Evolutionary conservation across 2,113 vertebrate genomes (phyloP), one percentile per base, ranked within the genome.

Genomic region (Pluvianellus socialis): DNA sequence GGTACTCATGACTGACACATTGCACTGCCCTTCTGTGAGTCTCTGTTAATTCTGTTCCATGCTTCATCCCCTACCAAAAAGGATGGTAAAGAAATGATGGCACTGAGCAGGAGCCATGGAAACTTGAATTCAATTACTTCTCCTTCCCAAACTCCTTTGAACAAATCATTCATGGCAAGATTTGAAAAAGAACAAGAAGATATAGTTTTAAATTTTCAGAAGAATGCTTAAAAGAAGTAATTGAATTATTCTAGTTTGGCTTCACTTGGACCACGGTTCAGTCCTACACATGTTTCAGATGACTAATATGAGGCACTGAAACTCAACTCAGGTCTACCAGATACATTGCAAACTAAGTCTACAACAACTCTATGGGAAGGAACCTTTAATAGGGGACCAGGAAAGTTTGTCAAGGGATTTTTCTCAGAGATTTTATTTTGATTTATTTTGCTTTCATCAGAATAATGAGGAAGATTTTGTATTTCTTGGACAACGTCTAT

Each of bases 41-140:
- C 35, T 93, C 33, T 72, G 33, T 93, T 93, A 92, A 82, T 74
- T 76, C 88, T 83, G 62, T 67, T 52, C 49, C 27, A 47, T 67
- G 75, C n/a, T 73, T 83, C 81, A 83, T 77, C 45, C 38, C 58
- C 75, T 49, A 74, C 66, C 74, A 96, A 55, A 79, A 73, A 92
- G 38, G 67, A 94, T 40, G 26, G 59, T 56, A 79, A 68, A 88
- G 86, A 90, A 91, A 92, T 74, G 30, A 94, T 83, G 59, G 75
- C 70, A 87, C 35, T 81, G 63, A 87, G 59, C 58, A 76, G 75
- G 63, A 95, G 50, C 42, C 42, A 71, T 45, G 67, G 92, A 92
- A 63, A 80, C 72, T 84, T 68, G 71, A 96, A 94, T 82, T 96
- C 32, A 90, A 83, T 92, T 86, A 71, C 63, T 76, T 92, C n/a